Evolutionary conservation across 2,113 vertebrate species (phyloP).

Genomic region (Malurus melanocephalus): DNA sequence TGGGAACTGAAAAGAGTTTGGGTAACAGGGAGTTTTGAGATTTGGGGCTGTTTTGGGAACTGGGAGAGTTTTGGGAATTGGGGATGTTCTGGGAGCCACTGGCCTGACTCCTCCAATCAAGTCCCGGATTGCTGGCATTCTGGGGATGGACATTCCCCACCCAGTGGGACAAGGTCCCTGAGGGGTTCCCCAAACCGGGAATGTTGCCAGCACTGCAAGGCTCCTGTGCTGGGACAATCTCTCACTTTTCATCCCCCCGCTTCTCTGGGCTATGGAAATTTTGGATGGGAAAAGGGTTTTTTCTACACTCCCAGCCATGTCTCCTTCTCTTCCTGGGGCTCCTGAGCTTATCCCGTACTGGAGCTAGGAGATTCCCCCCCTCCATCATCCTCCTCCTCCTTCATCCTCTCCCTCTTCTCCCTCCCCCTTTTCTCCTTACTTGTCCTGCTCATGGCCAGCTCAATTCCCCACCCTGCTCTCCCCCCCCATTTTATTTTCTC

Average conservation of each 20-base stretch:
- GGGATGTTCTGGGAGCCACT: fast-evolving
- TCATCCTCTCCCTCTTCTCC: not conserved
- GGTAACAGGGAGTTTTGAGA: not conserved
- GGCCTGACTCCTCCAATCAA: not conserved
- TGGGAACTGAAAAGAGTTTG: not conserved
- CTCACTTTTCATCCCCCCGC: not conserved
- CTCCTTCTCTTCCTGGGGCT: not conserved
- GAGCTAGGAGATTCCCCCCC: not conserved
- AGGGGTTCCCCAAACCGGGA: not conserved
- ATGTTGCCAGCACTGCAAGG: fast-evolving
- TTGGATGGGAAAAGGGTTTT: not conserved
- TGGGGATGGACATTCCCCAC: not conserved
- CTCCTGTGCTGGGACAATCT: fast-evolving
- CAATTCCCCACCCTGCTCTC: not conserved
- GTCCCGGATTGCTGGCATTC: not conserved
- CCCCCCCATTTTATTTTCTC: not conserved
- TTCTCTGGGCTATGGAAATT: fast-evolving
- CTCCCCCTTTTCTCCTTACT: not conserved
- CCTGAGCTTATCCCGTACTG: not conserved
- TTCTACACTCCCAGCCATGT: fast-evolving
- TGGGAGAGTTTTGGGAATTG: not conserved
- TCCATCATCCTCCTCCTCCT: not conserved
- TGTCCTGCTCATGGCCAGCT: not conserved
- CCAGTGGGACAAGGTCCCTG: not conserved
- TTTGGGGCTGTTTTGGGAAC: not conserved